These are phyloP conservation scores for Coracopsis vasa DNA, from an alignment of 2,113 vertebrate species.

Conservation along the genomic window DNA sequence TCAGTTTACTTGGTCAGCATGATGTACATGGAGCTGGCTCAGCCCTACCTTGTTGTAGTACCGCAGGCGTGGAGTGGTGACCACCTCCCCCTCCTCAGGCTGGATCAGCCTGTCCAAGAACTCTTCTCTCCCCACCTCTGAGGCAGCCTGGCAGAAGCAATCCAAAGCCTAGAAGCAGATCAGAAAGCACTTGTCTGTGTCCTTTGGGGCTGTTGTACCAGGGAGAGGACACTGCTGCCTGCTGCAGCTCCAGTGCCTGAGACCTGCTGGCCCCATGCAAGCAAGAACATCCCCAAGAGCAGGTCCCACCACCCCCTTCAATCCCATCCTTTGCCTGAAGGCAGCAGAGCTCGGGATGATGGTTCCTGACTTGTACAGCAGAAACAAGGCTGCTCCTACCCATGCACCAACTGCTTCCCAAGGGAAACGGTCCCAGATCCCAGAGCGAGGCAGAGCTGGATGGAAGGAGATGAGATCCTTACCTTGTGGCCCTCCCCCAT, in stretches of 20 bases:
- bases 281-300: background rate
- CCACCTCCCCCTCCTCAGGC: slow-evolving; percentile 81
- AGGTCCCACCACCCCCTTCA: fast-evolving
- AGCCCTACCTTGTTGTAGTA: slow-evolving; percentile 89
- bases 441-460: fast-evolving
- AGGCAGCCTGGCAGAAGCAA: slow-evolving; percentile 88
- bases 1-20: background rate
- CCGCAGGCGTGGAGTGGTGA: slow-evolving; percentile 78
- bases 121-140: slow-evolving; percentile 91
- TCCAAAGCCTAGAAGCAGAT: slow-evolving; percentile 83
- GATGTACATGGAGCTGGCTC: fast-evolving
- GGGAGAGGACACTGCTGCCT: background rate
- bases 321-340: background rate
- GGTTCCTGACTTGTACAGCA: background rate
- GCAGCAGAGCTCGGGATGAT: background rate
- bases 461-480: background rate
- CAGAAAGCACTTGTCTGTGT: background rate
- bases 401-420: background rate
- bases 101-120: slow-evolving; percentile 86
- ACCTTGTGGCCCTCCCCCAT: slow-evolving; percentile 95
- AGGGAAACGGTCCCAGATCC: background rate
- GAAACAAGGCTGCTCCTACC: background rate
- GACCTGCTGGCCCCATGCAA: background rate
- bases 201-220: background rate
- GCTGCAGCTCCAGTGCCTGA: fast-evolving